phyloP scores from a whole-genome alignment of 2,797 vertebrate genomes.

The Tauraco hartlaubi region DNA sequence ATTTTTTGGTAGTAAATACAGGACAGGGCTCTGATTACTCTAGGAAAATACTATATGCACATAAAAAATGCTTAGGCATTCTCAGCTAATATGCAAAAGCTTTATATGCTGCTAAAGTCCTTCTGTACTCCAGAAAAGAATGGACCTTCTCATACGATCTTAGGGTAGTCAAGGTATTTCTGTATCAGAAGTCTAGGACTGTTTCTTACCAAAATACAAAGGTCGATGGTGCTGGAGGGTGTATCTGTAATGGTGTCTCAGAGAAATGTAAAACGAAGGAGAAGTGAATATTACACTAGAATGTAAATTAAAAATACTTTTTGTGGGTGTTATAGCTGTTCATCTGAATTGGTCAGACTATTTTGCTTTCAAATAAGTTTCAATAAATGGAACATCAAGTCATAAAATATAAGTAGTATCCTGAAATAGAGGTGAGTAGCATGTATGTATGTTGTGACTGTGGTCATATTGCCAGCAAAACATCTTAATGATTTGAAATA shows the following conservation, averaged over 20 bases:
- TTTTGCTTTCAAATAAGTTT: neutral
- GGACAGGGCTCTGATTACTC: neutral
- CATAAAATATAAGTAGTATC: neutral
- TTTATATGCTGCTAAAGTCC: neutral
- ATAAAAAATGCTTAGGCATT: neutral
- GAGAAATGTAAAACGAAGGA: neutral
- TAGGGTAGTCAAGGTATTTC: neutral
- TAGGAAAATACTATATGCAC: neutral
- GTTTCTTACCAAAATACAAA: neutral
- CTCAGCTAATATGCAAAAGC: neutral
- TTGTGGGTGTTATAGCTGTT: neutral
- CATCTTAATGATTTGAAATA: neutral
- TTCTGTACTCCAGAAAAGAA: neutral
- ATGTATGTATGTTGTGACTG: neutral
- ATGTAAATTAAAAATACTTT: neutral
- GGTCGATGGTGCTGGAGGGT: neutral
- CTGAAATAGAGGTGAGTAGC: neutral
- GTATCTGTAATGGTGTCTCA: neutral
- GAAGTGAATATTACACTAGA: neutral
- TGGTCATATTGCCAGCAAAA: neutral
- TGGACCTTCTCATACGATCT: neutral
- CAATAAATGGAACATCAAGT: neutral
- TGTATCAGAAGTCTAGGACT: neutral
- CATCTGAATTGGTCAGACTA: neutral
- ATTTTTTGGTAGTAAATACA: neutral